Evolutionary conservation across 2,888 invertebrate species (phyloP).

Genomic region (Chironomus riparius): DNA sequence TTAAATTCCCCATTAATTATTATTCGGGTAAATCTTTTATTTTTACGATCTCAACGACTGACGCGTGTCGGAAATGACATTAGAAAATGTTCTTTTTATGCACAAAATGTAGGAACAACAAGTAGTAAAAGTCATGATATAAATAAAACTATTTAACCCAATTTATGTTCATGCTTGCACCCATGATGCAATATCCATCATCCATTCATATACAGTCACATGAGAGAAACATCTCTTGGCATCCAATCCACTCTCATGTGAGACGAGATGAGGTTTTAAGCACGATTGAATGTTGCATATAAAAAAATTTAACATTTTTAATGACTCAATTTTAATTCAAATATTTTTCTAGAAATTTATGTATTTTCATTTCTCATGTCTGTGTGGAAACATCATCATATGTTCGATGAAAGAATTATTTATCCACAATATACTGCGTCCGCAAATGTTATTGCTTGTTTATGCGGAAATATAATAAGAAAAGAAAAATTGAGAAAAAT

Average conservation of each 20-base stretch:
- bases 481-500: too few species aligned
- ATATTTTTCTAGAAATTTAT: neutral
- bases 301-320: neutral
- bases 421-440: too few species aligned
- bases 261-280: too few species aligned
- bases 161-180: neutral
- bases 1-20: slow-evolving; percentile 78
- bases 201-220: neutral
- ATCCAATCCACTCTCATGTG: neutral
- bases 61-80: too few species aligned
- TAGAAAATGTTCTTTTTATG: neutral
- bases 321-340: neutral
- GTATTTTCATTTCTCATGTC: too few species aligned
- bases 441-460: too few species aligned
- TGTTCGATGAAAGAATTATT: too few species aligned
- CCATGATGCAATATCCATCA: slow-evolving; percentile 16
- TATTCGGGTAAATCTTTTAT: slow-evolving; percentile 36
- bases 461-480: too few species aligned
- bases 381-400: too few species aligned
- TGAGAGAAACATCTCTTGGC: slow-evolving; percentile 5
- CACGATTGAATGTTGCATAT: neutral
- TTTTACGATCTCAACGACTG: neutral
- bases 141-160: slow-evolving; percentile 23
- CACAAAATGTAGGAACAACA: slow-evolving; percentile 4
- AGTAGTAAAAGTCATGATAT: slow-evolving; percentile 16